phyloP scores from a whole-genome alignment of 2,888 invertebrate species.

The Philereme transversata region DNA sequence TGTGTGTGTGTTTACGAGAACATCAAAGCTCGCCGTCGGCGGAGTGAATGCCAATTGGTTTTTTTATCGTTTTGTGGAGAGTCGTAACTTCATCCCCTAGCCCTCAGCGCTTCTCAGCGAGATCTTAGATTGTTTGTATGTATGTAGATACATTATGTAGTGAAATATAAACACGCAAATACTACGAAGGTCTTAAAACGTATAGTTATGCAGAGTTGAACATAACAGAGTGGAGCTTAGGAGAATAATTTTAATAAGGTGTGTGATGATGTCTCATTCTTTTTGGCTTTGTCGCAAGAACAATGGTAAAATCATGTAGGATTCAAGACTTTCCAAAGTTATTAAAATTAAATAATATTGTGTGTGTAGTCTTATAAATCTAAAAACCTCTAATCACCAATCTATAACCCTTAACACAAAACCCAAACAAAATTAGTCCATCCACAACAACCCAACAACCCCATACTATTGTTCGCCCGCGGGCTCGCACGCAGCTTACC shows the following conservation, averaged over 20 bases:
- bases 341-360: no score
- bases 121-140: constrained; percentile 11
- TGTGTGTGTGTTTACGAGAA: constrained; percentile 53
- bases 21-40: constrained; percentile 62
- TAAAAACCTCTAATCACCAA: neutral
- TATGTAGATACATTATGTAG: constrained; percentile 1
- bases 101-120: constrained; percentile 10
- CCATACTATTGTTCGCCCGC: constrained; percentile 42
- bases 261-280: no score
- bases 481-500: constrained; percentile 42
- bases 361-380: no score
- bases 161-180: neutral
- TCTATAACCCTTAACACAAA: constrained; percentile 19
- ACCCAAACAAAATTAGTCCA: constrained; percentile 40
- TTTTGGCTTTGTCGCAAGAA: no score
- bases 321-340: no score
- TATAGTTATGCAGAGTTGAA: no score
- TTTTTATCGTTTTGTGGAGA: constrained; percentile 71
- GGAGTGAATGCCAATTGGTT: constrained; percentile 70
- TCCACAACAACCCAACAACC: constrained; percentile 28
- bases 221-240: no score
- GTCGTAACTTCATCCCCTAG: constrained; percentile 45
- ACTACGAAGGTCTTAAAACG: no score
- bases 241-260: no score
- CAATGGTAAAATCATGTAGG: no score